Conservation (phyloP, 2,888 invertebrate species). For the Leptura quadrifasciata region DNA sequence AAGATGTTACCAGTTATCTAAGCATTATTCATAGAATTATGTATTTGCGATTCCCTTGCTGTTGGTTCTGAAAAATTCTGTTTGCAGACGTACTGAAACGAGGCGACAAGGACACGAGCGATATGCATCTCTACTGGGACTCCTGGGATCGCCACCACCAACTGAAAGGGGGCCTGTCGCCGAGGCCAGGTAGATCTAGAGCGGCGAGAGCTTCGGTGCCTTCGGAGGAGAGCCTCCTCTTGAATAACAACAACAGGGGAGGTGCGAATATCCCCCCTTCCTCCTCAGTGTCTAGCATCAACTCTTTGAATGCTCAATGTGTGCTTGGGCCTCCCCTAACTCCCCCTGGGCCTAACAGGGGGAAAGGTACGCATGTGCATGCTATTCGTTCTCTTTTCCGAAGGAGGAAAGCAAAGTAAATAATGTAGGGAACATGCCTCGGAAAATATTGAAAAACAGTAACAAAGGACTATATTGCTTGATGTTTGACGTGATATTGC, state of each 20-base stretch:
- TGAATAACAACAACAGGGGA: conserved; percentile 70
- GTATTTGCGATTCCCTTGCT: no score
- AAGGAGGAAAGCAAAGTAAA: neutral
- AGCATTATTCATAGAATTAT: no score
- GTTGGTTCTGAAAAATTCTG: no score
- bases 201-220: conserved; percentile 77
- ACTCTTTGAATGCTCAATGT: conserved; percentile 73
- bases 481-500: neutral
- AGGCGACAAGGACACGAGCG: conserved; percentile 76
- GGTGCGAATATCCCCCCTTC: conserved; percentile 74
- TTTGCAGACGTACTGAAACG: conserved; percentile 78
- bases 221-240: conserved; percentile 76
- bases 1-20: no score
- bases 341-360: conserved; percentile 68
- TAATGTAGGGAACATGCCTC: no score
- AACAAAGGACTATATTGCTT: neutral
- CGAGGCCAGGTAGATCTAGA: conserved; percentile 74
- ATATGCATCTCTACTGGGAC: conserved; percentile 91
- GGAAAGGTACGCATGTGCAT: conserved; percentile 70
- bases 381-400: conserved; percentile 19
- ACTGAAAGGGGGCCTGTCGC: conserved; percentile 74
- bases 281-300: conserved; percentile 75
- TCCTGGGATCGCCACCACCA: conserved; percentile 89
- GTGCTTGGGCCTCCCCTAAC: conserved; percentile 67
- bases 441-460: neutral